Evolutionary conservation across 2,888 invertebrate species (phyloP).

Genomic region (Perithous albicinctus): DNA sequence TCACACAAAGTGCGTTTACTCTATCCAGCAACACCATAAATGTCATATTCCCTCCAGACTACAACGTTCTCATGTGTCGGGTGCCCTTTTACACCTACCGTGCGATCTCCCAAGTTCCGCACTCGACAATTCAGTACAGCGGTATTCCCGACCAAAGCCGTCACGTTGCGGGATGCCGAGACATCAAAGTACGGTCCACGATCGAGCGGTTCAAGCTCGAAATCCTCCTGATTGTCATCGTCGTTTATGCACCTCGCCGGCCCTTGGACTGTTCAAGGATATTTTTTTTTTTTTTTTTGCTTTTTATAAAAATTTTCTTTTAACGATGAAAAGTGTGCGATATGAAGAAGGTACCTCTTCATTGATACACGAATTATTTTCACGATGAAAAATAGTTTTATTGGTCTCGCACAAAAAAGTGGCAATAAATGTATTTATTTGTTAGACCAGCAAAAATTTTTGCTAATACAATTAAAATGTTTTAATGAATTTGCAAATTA

Average conservation of each 20-base stretch:
- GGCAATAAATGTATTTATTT: too few relatives aligned
- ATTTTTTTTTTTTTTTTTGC: constrained; percentile 27
- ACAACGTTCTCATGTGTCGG: too few relatives aligned
- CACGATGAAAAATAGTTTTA: too few relatives aligned
- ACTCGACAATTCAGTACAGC: constrained; percentile 91
- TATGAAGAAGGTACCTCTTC: too few relatives aligned
- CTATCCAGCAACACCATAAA: neutral
- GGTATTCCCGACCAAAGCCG: constrained; percentile 91
- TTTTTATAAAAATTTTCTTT: too few relatives aligned
- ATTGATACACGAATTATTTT: too few relatives aligned
- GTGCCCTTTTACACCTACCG: constrained; percentile 87
- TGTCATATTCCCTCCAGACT: constrained; percentile 11
- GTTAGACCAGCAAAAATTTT: too few relatives aligned
- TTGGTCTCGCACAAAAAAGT: too few relatives aligned
- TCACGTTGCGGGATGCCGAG: constrained; percentile 90
- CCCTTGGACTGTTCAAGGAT: constrained; percentile 75
- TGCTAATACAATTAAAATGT: too few relatives aligned
- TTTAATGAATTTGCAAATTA: too few relatives aligned
- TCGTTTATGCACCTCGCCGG: constrained; percentile 81
- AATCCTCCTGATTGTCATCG: constrained; percentile 82
- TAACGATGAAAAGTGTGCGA: too few relatives aligned
- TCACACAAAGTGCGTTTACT: neutral
- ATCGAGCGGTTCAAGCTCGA: constrained; percentile 84
- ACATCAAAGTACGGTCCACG: constrained; percentile 91
- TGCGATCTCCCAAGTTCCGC: constrained; percentile 91